These are phyloP conservation scores for Pachyseris speciosa DNA, from an alignment of 64 coral and sea anemone species.

Conservation along the genomic window DNA sequence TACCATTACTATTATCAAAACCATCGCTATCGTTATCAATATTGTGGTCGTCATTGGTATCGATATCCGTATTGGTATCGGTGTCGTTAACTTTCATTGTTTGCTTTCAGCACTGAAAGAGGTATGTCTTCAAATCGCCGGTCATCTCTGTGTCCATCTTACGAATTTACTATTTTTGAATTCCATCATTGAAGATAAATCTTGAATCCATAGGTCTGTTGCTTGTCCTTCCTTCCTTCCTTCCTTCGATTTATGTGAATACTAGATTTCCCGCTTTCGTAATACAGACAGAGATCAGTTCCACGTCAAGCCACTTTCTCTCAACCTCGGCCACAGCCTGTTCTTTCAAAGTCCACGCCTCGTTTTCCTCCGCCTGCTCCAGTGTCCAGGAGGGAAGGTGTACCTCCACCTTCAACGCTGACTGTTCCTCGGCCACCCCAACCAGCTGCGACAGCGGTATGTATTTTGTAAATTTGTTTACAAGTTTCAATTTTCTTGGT, in stretches of 20 bases:
- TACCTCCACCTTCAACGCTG: neutral
- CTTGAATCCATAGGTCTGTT: too few relatives aligned
- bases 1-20: too few relatives aligned
- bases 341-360: neutral
- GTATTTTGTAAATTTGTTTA: neutral
- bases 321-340: neutral
- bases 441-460: neutral
- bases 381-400: neutral
- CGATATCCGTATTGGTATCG: too few relatives aligned
- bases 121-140: too few relatives aligned
- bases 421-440: neutral
- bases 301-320: neutral
- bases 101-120: too few relatives aligned
- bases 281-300: neutral
- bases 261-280: neutral
- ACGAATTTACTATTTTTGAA: too few relatives aligned
- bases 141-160: neutral
- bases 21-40: too few relatives aligned
- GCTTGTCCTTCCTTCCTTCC: too few relatives aligned
- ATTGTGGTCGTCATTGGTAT: too few relatives aligned
- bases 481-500: neutral
- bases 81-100: neutral
- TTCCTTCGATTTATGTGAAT: neutral
- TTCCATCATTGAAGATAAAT: too few relatives aligned
- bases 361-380: neutral